A percentile compares a stretch with the other conserved stretches of the same genome.
Conservation (phyloP, 2,113 vertebrate genomes). For the Scartelaos histophorus region DNA sequence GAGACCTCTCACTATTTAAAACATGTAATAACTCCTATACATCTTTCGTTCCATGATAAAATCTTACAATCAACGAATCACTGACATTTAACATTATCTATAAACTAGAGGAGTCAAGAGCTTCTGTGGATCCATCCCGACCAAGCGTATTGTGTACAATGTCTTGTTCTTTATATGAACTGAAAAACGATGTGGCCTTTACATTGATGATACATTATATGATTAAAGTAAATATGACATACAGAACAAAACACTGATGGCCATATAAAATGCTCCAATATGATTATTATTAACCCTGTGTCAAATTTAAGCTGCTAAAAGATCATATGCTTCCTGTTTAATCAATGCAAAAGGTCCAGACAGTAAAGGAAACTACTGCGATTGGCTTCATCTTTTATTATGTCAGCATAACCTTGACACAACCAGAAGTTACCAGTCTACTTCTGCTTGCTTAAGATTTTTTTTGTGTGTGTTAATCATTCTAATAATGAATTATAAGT, state of each 20-base stretch:
- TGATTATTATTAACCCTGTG: conserved; percentile 15
- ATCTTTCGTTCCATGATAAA: background rate
- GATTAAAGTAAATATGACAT: background rate
- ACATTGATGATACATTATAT: background rate
- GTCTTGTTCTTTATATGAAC: background rate
- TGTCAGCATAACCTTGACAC: background rate
- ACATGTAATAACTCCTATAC: background rate
- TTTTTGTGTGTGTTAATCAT: background rate
- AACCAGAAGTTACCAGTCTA: too few species aligned
- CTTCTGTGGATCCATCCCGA: background rate
- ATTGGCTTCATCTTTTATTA: background rate
- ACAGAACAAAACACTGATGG: background rate
- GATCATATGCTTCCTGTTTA: conserved; percentile 29
- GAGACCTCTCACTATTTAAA: background rate
- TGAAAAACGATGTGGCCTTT: background rate
- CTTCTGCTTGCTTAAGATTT: too few species aligned
- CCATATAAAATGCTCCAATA: conserved; percentile 30
- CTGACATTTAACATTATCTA: background rate
- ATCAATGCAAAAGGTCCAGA: conserved; percentile 10
- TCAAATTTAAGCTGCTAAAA: conserved; percentile 16
- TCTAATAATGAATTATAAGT: conserved; percentile 12
- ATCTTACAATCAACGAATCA: background rate
- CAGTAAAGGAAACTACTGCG: background rate
- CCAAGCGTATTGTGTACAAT: background rate
- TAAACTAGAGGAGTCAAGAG: background rate